These are phyloP conservation scores for Alca torda DNA, from an alignment of 2,797 vertebrate species.

Conservation along the genomic window DNA sequence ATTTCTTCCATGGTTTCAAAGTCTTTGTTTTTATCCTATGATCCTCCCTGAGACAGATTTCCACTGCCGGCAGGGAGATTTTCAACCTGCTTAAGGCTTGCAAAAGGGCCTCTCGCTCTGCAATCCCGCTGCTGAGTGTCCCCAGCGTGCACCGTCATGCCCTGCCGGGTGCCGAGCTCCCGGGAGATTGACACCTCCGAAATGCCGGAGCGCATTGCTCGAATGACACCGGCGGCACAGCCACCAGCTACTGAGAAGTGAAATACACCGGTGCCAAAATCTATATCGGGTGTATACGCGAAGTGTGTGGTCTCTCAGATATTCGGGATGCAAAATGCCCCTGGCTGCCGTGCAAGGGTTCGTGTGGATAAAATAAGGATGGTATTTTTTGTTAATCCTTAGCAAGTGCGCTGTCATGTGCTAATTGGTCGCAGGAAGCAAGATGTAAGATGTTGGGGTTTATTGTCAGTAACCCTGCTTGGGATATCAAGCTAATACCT, in stretches of 20 bases:
- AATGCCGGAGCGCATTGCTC: background rate
- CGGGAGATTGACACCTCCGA: background rate
- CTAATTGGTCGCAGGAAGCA: background rate
- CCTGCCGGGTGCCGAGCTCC: background rate
- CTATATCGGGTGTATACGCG: fast-evolving
- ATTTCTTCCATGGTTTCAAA: background rate
- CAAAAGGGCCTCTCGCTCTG: background rate
- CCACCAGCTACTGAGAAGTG: background rate
- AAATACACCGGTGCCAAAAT: background rate
- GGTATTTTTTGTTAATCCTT: constrained; percentile 15
- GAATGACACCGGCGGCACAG: background rate
- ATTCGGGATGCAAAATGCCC: background rate
- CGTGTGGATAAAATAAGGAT: background rate
- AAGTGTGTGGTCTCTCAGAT: constrained; percentile 18
- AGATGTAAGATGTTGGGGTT: background rate
- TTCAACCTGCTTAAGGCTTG: background rate
- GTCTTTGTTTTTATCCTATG: background rate
- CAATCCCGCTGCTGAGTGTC: background rate
- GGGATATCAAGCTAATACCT: background rate
- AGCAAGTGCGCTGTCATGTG: background rate
- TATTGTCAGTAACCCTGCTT: background rate
- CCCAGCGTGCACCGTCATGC: background rate
- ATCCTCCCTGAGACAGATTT: background rate
- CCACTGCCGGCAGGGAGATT: background rate
- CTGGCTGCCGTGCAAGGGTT: background rate